Percentiles rank a stretch among this genome's conserved stretches.
These are phyloP conservation scores for Dipodomys spectabilis DNA, from an alignment of 2,113 vertebrate genomes.

Conservation along the genomic window DNA sequence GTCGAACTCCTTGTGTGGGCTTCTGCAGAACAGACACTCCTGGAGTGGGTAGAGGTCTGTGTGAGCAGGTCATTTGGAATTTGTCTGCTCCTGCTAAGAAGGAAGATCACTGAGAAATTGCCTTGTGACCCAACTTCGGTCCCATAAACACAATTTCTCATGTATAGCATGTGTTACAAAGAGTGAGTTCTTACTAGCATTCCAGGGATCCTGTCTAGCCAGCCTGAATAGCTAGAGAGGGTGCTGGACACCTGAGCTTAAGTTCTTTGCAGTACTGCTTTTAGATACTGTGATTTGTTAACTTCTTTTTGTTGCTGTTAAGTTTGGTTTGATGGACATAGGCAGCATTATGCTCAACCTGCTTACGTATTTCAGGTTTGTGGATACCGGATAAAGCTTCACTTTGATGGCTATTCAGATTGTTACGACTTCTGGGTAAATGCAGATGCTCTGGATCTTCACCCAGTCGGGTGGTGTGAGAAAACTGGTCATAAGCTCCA, in stretches of 20 bases:
- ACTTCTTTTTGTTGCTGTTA: background rate
- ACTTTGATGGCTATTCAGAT: slow-evolving; percentile 91
- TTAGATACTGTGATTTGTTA: background rate
- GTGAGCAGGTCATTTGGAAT: background rate
- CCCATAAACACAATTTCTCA: background rate
- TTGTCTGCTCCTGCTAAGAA: background rate
- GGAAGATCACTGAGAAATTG: background rate
- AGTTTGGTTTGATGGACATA: background rate
- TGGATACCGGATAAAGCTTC: slow-evolving; percentile 91
- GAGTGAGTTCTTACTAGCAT: background rate
- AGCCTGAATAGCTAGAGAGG: background rate
- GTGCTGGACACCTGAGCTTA: background rate
- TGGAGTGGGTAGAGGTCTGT: background rate
- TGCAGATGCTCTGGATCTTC: slow-evolving; percentile 91
- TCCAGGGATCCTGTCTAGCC: background rate
- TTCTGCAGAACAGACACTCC: background rate
- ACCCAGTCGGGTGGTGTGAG: slow-evolving; percentile 93
- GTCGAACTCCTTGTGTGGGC: background rate
- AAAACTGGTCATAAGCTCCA: slow-evolving; percentile 92
- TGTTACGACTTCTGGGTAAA: slow-evolving; percentile 94
- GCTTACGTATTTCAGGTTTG: slow-evolving; percentile 86
- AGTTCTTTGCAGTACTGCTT: background rate
- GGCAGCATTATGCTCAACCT: background rate
- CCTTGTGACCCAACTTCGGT: background rate
- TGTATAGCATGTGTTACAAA: fast-evolving